These are phyloP conservation scores for Aspidiotus rigidus DNA, from an alignment of 2,888 invertebrate genomes.

Conservation along the genomic window DNA sequence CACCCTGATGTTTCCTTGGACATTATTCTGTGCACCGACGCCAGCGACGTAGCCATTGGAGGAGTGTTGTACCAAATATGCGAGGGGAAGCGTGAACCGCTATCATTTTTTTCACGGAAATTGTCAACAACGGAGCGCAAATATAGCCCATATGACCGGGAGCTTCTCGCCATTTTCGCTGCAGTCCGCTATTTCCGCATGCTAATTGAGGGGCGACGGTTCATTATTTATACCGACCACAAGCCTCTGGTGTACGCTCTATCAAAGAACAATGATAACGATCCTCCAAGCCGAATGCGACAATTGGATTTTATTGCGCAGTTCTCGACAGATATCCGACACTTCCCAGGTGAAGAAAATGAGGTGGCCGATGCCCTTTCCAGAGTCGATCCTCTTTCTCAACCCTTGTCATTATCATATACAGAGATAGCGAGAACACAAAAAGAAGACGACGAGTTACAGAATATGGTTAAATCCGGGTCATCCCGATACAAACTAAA, in stretches of 20 bases:
- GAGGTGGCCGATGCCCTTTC: constrained; percentile 29
- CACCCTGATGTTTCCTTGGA: background rate
- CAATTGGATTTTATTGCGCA: constrained; percentile 32
- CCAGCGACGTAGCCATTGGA: background rate
- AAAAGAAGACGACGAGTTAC: too few relatives aligned
- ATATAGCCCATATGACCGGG: constrained; percentile 21
- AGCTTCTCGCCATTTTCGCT: constrained; percentile 16
- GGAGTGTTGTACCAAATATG: background rate
- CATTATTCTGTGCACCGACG: background rate
- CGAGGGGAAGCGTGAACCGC: background rate
- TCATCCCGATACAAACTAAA: too few relatives aligned
- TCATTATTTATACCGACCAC: constrained; percentile 35
- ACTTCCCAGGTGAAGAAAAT: constrained; percentile 33
- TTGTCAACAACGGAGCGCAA: background rate
- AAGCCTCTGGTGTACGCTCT: constrained; percentile 35
- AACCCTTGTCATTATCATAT: too few relatives aligned
- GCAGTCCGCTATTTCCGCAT: constrained; percentile 31
- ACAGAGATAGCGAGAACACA: too few relatives aligned
- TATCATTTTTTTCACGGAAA: background rate
- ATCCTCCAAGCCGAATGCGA: constrained; percentile 22
- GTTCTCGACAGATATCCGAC: constrained; percentile 34
- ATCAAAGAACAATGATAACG: constrained; percentile 17
- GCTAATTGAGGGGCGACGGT: constrained; percentile 35
- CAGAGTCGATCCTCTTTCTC: too few relatives aligned
- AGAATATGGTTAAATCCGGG: too few relatives aligned